Evolutionary conservation across 2,113 vertebrate genomes (phyloP), one percentile per base, ranked within the genome.

Genomic region (Stegastes partitus): DNA sequence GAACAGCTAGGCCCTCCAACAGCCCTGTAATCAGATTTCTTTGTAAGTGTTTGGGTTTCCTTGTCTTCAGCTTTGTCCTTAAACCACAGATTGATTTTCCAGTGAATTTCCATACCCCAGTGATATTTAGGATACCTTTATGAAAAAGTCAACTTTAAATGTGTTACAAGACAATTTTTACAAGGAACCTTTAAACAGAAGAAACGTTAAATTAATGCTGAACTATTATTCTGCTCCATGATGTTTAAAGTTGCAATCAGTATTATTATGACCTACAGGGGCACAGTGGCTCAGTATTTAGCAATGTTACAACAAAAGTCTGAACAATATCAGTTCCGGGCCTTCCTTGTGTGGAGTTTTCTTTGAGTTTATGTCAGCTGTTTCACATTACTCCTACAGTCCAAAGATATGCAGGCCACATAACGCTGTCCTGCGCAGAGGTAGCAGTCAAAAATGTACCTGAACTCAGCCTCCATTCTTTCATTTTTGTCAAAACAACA

Each of bases 31-130:
- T 62, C 45, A 37, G 79, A 74, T 75, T 73, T 54, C 74, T 76
- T 45, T 23, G 0, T 68, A 64, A 22, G 42, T 68, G 70, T 82
- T 83, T 55, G n/a, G 39, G 61, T 86, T 28, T 75, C 22, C 83
- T 77, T 85, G 67, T 76, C 76, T 62, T 88, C 56, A 79, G 61
- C 62, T 77, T 71, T 75, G 51, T 26, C 74, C 77, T 81, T 53
- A 68, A 79, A 68, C 37, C 42, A 82, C 49, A 67, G 14, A 10
- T 50, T 37, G 23, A 77, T n/a, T 26, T 86, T 65, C 51, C 37
- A 53, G 25, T 19, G 23, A 62, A 63, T 22, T 54, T 39, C 23
- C 6, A 1, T 57, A 49, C 65, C 19, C 58, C 16, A 19, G 12
- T 23, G 28, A 59, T 54, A 28, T 70, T 59, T 64, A 39, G 67